Evolutionary conservation across 1,140 invertebrate species (phyloP).

Genomic region (Bicyclus anynana): DNA sequence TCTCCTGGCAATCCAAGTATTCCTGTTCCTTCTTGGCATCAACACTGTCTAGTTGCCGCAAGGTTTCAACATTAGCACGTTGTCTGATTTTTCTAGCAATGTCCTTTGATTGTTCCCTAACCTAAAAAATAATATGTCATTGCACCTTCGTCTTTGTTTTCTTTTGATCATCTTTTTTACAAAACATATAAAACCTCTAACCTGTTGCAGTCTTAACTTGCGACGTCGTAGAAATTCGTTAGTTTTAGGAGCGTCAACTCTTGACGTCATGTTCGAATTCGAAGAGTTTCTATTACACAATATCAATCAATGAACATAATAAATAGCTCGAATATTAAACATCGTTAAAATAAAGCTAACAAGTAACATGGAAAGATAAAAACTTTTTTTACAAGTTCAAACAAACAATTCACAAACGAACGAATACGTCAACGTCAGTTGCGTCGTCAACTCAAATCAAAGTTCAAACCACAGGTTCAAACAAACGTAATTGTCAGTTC

Average conservation of each 20-base stretch:
- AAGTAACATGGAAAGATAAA: constrained; percentile 1
- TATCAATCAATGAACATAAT: not conserved
- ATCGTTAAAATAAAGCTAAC: too few species aligned
- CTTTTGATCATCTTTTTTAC: not conserved
- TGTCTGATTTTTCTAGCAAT: constrained; percentile 71
- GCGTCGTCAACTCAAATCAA: constrained; percentile 11
- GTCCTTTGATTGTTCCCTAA: constrained; percentile 74
- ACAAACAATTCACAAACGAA: constrained; percentile 14
- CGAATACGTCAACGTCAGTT: not conserved
- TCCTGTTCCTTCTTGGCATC: constrained; percentile 55
- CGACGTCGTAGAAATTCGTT: constrained; percentile 68
- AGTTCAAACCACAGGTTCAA: not conserved
- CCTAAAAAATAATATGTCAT: constrained; percentile 46
- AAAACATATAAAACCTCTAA: constrained; percentile 44
- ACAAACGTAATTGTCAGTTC: too few species aligned
- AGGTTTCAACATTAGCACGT: constrained; percentile 62
- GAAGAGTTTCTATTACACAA: constrained; percentile 19
- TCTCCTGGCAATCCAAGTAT: constrained; percentile 56
- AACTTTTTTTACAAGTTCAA: constrained; percentile 3
- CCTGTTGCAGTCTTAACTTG: constrained; percentile 71
- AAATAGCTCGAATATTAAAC: not conserved
- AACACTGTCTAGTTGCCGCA: constrained; percentile 43
- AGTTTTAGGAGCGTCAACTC: constrained; percentile 61
- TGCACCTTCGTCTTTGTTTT: not conserved
- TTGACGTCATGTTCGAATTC: constrained; percentile 57